Conservation (phyloP, 2,888 invertebrate species). For the Meloe dianella region DNA sequence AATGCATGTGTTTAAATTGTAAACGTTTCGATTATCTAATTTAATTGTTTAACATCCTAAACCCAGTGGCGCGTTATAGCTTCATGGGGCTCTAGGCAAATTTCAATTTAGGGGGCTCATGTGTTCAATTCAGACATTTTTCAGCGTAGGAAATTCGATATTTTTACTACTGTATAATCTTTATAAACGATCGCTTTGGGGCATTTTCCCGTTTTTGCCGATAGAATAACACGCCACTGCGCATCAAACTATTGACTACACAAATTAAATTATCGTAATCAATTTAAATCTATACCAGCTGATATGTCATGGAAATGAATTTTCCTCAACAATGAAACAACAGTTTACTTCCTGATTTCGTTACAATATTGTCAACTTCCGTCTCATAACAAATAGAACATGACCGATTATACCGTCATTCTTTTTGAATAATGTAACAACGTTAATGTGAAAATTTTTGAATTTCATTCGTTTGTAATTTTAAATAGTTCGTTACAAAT, state of each 20-base stretch:
- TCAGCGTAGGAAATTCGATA: no score
- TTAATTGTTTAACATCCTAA: slow-evolving; percentile 17
- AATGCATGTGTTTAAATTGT: slow-evolving; percentile 14
- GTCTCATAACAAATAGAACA: not conserved
- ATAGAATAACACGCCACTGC: no score
- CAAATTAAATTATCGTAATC: slow-evolving; percentile 25
- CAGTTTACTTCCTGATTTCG: not conserved
- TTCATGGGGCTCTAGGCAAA: no score
- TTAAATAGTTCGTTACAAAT: not conserved
- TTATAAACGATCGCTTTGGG: no score
- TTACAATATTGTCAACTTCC: not conserved
- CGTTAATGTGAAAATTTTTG: not conserved
- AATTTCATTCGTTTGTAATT: not conserved
- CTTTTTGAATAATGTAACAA: not conserved
- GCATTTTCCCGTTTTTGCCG: no score
- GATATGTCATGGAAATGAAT: not conserved
- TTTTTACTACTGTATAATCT: no score
- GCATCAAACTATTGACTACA: slow-evolving; percentile 18
- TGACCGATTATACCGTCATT: not conserved
- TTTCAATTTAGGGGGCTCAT: no score
- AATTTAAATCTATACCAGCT: slow-evolving; percentile 14
- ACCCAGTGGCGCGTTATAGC: no score
- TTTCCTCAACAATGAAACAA: not conserved
- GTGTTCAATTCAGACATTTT: no score
- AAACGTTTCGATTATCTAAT: slow-evolving; percentile 20